Base-by-base conservation (phyloP, 2,797 vertebrate genomes). In the Rhinogobio ventralis region DNA sequence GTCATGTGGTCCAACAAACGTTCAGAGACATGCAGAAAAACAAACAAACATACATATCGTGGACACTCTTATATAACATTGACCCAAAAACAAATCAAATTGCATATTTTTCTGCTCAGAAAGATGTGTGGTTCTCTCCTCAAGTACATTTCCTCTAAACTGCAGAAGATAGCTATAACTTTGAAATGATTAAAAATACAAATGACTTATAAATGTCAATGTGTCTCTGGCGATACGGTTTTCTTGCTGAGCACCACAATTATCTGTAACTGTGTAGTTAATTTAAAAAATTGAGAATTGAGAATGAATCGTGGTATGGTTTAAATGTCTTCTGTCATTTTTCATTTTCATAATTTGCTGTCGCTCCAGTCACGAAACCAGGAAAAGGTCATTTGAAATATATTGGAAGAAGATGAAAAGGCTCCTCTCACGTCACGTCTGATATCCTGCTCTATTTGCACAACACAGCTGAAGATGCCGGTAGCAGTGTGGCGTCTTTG, bases 401-500 rank as follows among this genome's bases (percentile, higher is more conserved):
- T 30, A 81, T 46, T 36, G 51, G 23, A 57, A 68, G n/a, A 69
- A 64, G 62, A 57, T 42, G 66, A 81, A 71, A 81, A 81, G 67
- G n/a, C 66, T 57, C 49, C 0, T 15, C 25, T 67, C 2, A 11
- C 6, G 1, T 71, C 51, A 39, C 15, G 25, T 73, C 78, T 45
- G 30, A 39, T 74, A 42, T 64, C 46, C 64, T 33, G 46, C 64
- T 79, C 76, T 74, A 69, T 73, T 74, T 75, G 79, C 53, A 80
- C 71, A 46, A n/a, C 71, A 45, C 64, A 77, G 28, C 64, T 19
- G 28, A 66, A 82, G 53, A n/a, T 81, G 79, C 67, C 72, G 66
- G 86, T 81, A 49, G 66, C 17, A 72, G 73, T 19, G 11, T 7
- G 14, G 53, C 7, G 55, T 79, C 49, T 78, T 86, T 87, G 86